Evolutionary conservation across 1,140 invertebrate species (phyloP).

Genomic region (Papilio helenus): DNA sequence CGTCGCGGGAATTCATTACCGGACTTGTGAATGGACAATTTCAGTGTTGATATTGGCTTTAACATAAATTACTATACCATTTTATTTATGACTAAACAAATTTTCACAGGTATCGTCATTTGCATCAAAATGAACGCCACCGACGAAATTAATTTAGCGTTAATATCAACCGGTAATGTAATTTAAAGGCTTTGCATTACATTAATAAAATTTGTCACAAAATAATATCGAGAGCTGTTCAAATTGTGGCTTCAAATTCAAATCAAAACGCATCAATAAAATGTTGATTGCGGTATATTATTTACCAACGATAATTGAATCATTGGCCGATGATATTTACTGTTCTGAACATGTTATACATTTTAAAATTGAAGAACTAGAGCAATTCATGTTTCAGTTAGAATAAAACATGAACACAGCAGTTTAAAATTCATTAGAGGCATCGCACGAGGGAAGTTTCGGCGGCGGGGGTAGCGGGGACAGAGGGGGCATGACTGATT

Average conservation of each 20-base stretch:
- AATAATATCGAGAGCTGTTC: background rate
- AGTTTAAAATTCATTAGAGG: conserved; percentile 11
- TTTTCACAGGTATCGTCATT: conserved; percentile 29
- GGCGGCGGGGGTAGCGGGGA: background rate
- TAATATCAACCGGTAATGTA: conserved; percentile 33
- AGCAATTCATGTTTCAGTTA: background rate
- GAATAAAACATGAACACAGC: background rate
- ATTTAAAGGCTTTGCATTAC: conserved; percentile 37
- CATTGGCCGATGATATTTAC: background rate
- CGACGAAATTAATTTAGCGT: conserved; percentile 32
- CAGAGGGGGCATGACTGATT: background rate
- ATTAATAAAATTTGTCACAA: background rate
- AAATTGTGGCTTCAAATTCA: conserved; percentile 21
- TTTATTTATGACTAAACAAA: conserved; percentile 32
- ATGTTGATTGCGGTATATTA: background rate
- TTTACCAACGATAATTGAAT: background rate
- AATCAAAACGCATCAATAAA: background rate
- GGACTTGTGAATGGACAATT: conserved; percentile 61
- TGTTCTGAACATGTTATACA: background rate
- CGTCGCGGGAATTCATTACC: conserved; percentile 59
- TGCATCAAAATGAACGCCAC: conserved; percentile 15
- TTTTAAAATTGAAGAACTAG: background rate
- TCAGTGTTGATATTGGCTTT: conserved; percentile 62
- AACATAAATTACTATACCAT: conserved; percentile 51
- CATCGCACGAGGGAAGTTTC: background rate